phyloP scores from a whole-genome alignment of 2,113 vertebrate species.

The Periophthalmodon schlosseri region DNA sequence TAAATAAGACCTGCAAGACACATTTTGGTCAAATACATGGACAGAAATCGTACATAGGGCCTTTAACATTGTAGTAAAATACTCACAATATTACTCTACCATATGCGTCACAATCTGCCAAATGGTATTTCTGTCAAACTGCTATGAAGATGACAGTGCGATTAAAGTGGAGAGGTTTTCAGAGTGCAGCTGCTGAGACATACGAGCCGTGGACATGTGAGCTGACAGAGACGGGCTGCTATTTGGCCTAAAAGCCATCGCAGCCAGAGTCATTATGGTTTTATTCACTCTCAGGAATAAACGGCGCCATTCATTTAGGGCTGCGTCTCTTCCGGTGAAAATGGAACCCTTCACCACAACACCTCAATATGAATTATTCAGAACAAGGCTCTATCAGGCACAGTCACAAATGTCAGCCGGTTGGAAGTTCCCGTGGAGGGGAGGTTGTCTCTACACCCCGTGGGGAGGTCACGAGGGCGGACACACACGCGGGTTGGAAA shows the following conservation, averaged over 20 bases:
- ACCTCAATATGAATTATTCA: constrained; percentile 74
- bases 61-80: background rate
- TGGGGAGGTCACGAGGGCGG: constrained; percentile 49
- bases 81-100: background rate
- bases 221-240: constrained; percentile 32
- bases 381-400: constrained; percentile 60
- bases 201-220: constrained; percentile 29
- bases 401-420: constrained; percentile 75
- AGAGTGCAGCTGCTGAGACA: constrained; percentile 12
- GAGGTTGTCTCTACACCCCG: constrained; percentile 55
- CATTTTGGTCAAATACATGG: too few species aligned
- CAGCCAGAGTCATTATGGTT: constrained; percentile 43
- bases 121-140: background rate
- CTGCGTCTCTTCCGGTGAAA: constrained; percentile 56
- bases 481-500: constrained; percentile 38
- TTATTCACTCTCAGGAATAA: constrained; percentile 53
- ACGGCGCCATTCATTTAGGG: constrained; percentile 27
- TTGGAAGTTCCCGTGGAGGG: constrained; percentile 56
- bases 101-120: background rate
- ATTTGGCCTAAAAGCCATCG: constrained; percentile 50
- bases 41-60: too few species aligned
- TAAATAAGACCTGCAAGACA: too few species aligned
- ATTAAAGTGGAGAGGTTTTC: constrained; percentile 4
- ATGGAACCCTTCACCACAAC: constrained; percentile 61
- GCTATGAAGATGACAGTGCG: background rate